Evolutionary conservation across 2,888 invertebrate species (phyloP).

Genomic region (Sepiola atlantica): DNA sequence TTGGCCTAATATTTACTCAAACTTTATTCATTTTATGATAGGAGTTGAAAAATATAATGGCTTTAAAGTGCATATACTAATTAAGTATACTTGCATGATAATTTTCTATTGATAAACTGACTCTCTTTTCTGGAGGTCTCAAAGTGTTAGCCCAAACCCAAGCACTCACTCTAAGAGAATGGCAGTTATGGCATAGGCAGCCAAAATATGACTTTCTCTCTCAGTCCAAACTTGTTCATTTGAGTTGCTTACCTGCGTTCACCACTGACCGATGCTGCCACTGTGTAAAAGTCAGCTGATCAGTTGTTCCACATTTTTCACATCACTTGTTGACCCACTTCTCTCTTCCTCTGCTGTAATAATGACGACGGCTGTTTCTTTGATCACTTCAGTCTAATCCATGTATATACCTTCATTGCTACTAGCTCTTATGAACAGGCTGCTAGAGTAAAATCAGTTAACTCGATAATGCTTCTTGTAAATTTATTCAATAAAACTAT

Average conservation of each 20-base stretch:
- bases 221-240: conserved; percentile 34
- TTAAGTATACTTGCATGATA: neutral
- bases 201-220: conserved; percentile 18
- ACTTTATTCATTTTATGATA: neutral
- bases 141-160: conserved; percentile 40
- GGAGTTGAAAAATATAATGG: neutral
- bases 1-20: neutral
- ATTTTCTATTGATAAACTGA: neutral
- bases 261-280: conserved; percentile 35
- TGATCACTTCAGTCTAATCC: conserved; percentile 9
- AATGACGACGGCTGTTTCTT: neutral
- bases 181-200: conserved; percentile 34
- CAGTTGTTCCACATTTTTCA: conserved; percentile 45
- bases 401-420: neutral
- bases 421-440: conserved; percentile 32
- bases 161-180: conserved; percentile 39
- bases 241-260: conserved; percentile 23
- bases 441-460: conserved; percentile 13
- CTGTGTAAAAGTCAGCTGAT: conserved; percentile 42
- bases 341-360: conserved; percentile 36
- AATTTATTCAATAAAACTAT: neutral
- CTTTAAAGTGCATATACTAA: neutral
- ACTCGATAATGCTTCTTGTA: neutral
- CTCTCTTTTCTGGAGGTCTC: neutral
- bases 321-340: conserved; percentile 44